These are phyloP conservation scores for Cherax destructor DNA, from an alignment of 1,140 invertebrate species.

Conservation along the genomic window DNA sequence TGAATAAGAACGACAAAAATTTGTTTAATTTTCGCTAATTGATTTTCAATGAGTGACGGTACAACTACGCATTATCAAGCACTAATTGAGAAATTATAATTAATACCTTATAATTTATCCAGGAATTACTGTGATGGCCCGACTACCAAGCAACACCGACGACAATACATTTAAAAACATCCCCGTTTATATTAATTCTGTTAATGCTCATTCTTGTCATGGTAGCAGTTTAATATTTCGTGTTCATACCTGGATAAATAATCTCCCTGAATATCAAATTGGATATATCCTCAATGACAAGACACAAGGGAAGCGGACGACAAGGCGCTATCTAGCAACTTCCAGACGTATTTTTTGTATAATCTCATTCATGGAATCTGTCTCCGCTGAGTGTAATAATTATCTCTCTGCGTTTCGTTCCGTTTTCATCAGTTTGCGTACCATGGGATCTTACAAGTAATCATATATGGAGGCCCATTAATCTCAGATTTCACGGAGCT, in stretches of 20 bases:
- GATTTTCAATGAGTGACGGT: no score
- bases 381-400: neutral
- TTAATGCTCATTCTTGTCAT: no score
- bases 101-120: no score
- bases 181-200: neutral
- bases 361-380: conserved; percentile 54
- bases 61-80: no score
- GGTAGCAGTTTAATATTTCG: neutral
- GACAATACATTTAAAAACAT: neutral
- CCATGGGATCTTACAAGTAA: neutral
- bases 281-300: neutral
- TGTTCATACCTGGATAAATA: neutral
- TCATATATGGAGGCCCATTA: neutral
- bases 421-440: neutral
- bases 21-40: no score
- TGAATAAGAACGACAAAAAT: no score
- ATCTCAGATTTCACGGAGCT: neutral
- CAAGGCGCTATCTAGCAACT: conserved; percentile 28
- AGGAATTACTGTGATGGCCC: no score
- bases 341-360: conserved; percentile 16
- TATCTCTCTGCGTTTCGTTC: conserved; percentile 18
- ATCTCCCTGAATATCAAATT: neutral
- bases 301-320: no score
- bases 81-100: no score
- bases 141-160: no score